Base-by-base conservation (phyloP, 1,140 invertebrate species). In the Whitmania pigra region DNA sequence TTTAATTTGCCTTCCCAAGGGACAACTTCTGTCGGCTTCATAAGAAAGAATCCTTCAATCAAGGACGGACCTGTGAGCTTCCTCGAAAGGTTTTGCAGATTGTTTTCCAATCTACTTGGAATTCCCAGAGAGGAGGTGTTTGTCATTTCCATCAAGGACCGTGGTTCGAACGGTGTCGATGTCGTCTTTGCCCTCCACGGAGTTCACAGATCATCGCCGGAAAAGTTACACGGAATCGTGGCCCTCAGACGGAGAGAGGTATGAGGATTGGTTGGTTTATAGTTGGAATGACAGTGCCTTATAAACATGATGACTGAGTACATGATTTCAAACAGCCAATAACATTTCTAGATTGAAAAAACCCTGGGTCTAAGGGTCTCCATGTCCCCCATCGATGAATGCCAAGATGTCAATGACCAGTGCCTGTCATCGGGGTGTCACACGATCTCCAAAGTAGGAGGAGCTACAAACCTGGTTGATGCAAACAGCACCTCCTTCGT, bases 331-430 rank as follows among this genome's bases (percentile, higher is more conserved):
- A 49, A 36, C 31, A 49, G 40, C 40, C 43, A 49, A 11, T 5
- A 49, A 49, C 5, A 43, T 5, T 78, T 77, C 70, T 73, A 89
- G 87, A 94, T 97, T 80, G 93, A 96, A 83, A 87, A 88, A 76
- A 89, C 90, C 75, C 89, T 96, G 13, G 93, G 93, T 36, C 91
- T 97, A 63, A 93, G 94, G 77, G 94, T 98, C 54, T 93, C 91
- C 5, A 95, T 97, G 93, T 92, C 97, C 3, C 93, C 92, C 71
- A 96, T 98, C 75, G 94, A 98, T 78, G 93, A 97, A 83, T 98
- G 95, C 82, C 83, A 15, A 49, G 15, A 11, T 4, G 43, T 49
- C 83, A 93, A 95, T 79, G 89, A 92, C 78, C 90, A 90, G 83
- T 97, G 94, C 82, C 92, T 95, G 82, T 92, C 91, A 11, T 77